Evolutionary conservation across 2,113 vertebrate genomes (phyloP), one percentile per base, ranked within the genome.

Genomic region (Pseudorasbora parva): DNA sequence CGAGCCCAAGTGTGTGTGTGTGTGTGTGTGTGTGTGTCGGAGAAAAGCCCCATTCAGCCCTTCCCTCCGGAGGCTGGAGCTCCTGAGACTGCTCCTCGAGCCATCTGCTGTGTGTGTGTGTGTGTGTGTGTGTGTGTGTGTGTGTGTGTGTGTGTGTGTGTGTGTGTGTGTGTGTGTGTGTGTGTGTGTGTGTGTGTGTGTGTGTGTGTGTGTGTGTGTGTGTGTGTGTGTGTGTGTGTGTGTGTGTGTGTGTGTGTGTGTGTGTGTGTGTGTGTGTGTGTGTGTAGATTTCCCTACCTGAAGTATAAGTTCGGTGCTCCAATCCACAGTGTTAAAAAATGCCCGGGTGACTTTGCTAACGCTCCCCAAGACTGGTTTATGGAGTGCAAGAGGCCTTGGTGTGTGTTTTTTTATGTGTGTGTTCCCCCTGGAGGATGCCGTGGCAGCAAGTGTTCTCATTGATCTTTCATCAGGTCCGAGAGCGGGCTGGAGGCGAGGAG

Each of bases 381-480:
- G 86, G 88, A 83, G 86, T 82, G 90, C 76, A 81, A 89, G 88
- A 86, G 88, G 86, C 87, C 88, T 90, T 89, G 81, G 68, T 86
- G 27, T 88, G 88, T 78, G 80, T 80, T 86, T 78, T 72, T 88
- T 83, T 56, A 90, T 93, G 92, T 90, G 88, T 83, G 74, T 56
- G 85, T 86, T 92, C 92, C 90, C 90, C 91, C 90, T 88, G 87
- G 90, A 90, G 88, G 87, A 89, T 76, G 84, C 86, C 86, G 87
- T 85, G 80, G 90, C 91, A 87, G 84, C 33, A 2, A 2, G 33
- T 33, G 33, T 33, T 2, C 83, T 90, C 91, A 92, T 92, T 93
- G 93, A 93, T 94, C 92, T 93, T 92, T 93, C 92, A 90, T 91
- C 90, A 90, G 91, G 86, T 90, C 84, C 84, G 89, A 91, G 89